phyloP scores from a whole-genome alignment of 53 echinoderm and acorn worm genomes.

The Crossaster papposus region DNA sequence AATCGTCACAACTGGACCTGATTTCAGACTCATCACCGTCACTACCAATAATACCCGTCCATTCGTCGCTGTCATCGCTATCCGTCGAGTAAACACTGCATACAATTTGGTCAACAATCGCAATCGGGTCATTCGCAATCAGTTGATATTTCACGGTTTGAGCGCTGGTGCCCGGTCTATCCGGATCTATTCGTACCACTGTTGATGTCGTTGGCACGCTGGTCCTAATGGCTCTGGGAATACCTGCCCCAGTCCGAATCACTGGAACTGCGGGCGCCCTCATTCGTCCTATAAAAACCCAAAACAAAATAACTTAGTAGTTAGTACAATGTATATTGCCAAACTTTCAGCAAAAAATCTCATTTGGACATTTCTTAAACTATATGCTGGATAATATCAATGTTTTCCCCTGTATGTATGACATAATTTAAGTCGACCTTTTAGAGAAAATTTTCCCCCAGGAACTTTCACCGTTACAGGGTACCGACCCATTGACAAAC shows the following conservation, averaged over 20 bases:
- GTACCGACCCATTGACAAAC: no score
- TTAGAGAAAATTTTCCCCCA: no score
- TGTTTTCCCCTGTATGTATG: no score
- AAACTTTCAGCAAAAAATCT: not conserved
- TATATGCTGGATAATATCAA: no score
- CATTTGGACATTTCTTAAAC: not conserved
- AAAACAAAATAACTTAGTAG: not conserved
- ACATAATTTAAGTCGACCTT: no score
- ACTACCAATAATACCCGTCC: not conserved
- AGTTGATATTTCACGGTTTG: not conserved
- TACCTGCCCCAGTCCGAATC: not conserved
- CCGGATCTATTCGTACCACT: not conserved
- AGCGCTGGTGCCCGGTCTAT: not conserved
- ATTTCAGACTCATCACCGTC: not conserved
- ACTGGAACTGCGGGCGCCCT: not conserved
- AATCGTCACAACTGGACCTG: not conserved
- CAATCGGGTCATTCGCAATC: not conserved
- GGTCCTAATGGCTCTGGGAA: not conserved
- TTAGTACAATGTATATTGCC: not conserved
- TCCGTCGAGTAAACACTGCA: not conserved
- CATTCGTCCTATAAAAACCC: not conserved
- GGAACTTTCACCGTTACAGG: no score
- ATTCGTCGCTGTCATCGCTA: not conserved
- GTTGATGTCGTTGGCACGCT: not conserved
- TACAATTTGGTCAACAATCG: not conserved